Evolutionary conservation across 1,140 invertebrate genomes (phyloP), one percentile per base, ranked within the genome.

Genomic region (Panagrolaimus sp.): DNA sequence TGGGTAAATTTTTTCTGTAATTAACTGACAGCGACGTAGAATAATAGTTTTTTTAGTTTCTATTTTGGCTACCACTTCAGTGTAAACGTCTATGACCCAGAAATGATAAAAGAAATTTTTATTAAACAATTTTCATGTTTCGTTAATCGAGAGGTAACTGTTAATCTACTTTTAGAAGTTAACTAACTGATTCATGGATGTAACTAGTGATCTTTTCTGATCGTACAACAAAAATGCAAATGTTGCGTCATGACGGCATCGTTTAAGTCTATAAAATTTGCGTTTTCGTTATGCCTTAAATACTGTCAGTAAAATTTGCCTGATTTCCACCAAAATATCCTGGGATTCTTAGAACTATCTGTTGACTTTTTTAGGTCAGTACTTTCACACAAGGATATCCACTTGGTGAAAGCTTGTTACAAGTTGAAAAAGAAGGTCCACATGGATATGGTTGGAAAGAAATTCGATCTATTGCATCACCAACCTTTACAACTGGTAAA

Each of bases 71-170:
- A 16, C 7, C 25, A 67, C 27, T 42, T 53, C 38, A 23, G 31
- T n/a, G 48, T 84, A 13, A 82, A 83, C 0, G 82, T 82, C 3
- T 78, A 80, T 9, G 78, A 84, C 70, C 67, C 74, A 1, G 79
- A 81, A 13, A 38, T 84, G n/a, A 66, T 84, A 13, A 73, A 81
- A 47, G 78, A 84, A 71, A 83, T 84, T 11, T 83, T 84, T 64
- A 75, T 84, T 9, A 84, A 84, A 68, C 79, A 84, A 67, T 84
- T 84, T 71, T 77, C 77, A 48, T 78, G 78, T 69, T 84, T 84
- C 72, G 79, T 82, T 66, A 78, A 78, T 20, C 70, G 84, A 75
- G 83, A 83, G 76, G 83, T 84, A 72, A 68, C 68, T 27, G 16
- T 38, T 38, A 4, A 38, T 38, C 7, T 38, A n/a, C 31, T 38